Evolutionary conservation across 37 sponge, comb jelly and placozoan genomes (phyloP).

Genomic region (Cladorhizidae sp.): DNA sequence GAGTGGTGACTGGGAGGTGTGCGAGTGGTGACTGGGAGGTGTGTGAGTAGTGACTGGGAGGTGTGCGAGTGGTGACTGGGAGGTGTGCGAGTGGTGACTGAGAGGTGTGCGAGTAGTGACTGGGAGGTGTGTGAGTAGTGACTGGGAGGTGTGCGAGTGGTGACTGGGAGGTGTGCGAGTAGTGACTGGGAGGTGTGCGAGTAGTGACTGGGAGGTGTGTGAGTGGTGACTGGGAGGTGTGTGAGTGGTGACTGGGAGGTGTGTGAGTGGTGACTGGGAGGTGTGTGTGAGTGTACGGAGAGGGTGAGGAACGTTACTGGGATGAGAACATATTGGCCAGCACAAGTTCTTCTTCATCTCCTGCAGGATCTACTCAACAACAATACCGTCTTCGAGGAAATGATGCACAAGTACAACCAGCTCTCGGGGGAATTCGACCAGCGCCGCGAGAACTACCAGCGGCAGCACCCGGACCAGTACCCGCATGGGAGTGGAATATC

Average conservation of each 20-base stretch:
- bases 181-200: not conserved
- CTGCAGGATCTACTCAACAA: not conserved
- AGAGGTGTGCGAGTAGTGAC: not conserved
- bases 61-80: not conserved
- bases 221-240: not conserved
- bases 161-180: not conserved
- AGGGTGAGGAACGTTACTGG: not conserved
- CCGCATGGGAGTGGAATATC: not conserved
- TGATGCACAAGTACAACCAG: constrained; percentile 13
- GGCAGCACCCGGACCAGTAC: constrained; percentile 1
- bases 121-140: not conserved
- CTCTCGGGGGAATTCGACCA: constrained; percentile 27
- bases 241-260: not conserved
- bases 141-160: not conserved
- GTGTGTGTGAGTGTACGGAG: not conserved
- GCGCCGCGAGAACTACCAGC: constrained; percentile 9
- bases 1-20: not conserved
- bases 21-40: not conserved
- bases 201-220: not conserved
- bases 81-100: not conserved
- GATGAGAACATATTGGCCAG: not conserved
- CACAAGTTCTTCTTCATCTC: not conserved
- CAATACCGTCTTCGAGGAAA: not conserved
- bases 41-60: not conserved
- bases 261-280: not conserved